Conservation (phyloP, 2,888 invertebrate species). For the Drosophila seclusa region DNA sequence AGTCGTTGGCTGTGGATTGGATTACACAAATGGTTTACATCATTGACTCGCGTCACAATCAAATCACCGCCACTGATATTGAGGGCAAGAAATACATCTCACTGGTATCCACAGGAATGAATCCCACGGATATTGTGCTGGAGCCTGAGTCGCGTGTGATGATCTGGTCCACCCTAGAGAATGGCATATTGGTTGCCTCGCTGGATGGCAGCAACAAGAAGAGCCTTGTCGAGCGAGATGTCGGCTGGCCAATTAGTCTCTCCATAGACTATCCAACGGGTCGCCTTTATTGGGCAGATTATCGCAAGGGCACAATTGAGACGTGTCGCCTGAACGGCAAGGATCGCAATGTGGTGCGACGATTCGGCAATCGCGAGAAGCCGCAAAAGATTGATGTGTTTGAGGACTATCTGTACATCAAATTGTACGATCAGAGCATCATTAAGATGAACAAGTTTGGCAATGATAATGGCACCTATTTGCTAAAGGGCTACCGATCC, state of each 20-base stretch:
- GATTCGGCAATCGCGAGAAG: constrained; percentile 87
- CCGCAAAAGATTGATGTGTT: constrained; percentile 91
- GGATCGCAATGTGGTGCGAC: constrained; percentile 87
- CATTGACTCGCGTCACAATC: constrained; percentile 86
- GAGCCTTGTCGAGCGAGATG: constrained; percentile 87
- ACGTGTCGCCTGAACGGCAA: constrained; percentile 89
- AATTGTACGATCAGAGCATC: constrained; percentile 88
- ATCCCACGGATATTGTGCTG: constrained; percentile 90
- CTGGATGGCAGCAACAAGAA: constrained; percentile 88
- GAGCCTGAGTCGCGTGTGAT: constrained; percentile 88
- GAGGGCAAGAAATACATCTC: constrained; percentile 83
- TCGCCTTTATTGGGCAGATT: constrained; percentile 94
- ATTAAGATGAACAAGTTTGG: constrained; percentile 89
- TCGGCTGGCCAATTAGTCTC: constrained; percentile 91
- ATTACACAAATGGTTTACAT: constrained; percentile 89
- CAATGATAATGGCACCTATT: constrained; percentile 86
- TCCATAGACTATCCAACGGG: constrained; percentile 90
- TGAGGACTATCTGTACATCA: constrained; percentile 89
- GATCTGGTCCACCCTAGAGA: constrained; percentile 92
- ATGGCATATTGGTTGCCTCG: constrained; percentile 88
- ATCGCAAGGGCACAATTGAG: constrained; percentile 90
- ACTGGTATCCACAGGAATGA: constrained; percentile 85
- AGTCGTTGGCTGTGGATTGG: constrained; percentile 92
- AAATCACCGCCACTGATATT: constrained; percentile 84
- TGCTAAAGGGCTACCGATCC: constrained; percentile 87